Percentiles rank a stretch among this genome's conserved stretches.
Conservation (phyloP, 2,797 vertebrate species). For the Hydrophis major region DNA sequence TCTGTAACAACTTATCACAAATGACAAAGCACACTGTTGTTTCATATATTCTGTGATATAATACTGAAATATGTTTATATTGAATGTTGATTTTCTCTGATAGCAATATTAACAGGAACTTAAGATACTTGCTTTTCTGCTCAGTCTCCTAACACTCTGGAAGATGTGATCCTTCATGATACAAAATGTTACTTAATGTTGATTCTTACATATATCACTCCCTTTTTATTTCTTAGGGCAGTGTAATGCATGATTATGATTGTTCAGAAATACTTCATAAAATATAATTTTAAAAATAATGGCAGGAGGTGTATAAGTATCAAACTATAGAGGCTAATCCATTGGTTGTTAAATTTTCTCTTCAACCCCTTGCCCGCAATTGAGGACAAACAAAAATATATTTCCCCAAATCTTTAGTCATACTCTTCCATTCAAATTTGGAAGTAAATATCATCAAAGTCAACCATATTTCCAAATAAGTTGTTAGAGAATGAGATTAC, state of each 20-base stretch:
- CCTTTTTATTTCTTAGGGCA: neutral
- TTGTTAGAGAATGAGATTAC: neutral
- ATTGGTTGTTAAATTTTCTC: neutral
- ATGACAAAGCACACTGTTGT: neutral
- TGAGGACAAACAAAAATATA: neutral
- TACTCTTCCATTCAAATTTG: neutral
- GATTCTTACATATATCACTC: neutral
- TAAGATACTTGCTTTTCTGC: neutral
- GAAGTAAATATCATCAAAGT: neutral
- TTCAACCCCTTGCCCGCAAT: neutral
- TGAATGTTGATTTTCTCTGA: neutral
- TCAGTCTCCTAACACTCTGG: neutral
- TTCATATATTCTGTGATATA: neutral
- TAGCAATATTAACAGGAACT: neutral
- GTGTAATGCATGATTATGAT: neutral
- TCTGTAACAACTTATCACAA: neutral
- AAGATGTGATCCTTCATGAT: neutral
- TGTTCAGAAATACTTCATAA: neutral
- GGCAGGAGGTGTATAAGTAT: neutral
- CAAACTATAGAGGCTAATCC: neutral
- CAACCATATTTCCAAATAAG: neutral
- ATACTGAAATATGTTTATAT: neutral
- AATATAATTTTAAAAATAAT: neutral
- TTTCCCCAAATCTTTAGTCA: neutral
- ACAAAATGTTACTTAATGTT: neutral